A percentile compares a stretch with the other conserved stretches of the same genome.
Conservation (phyloP, 2,888 invertebrate species). For the Coenonympha arcania region DNA sequence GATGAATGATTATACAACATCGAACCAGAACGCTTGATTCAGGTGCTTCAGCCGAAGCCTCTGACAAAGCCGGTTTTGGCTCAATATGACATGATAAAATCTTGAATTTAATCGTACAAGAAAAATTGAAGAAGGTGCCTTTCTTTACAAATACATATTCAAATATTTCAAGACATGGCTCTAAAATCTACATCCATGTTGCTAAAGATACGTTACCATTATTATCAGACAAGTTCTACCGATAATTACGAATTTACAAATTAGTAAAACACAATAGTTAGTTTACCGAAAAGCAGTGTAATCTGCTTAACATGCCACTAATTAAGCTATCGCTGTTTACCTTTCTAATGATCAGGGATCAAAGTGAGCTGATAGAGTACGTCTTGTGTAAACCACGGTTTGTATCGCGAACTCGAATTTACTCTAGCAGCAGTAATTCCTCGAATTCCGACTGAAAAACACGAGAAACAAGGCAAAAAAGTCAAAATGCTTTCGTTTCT, state of each 20-base stretch:
- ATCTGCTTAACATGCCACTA: conserved; percentile 53
- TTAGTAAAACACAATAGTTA: conserved; percentile 48
- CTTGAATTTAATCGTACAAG: too few relatives aligned
- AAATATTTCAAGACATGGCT: too few relatives aligned
- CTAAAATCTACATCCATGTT: too few relatives aligned
- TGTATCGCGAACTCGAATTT: conserved; percentile 42
- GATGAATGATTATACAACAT: too few relatives aligned
- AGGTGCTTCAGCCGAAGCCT: too few relatives aligned
- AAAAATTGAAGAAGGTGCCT: too few relatives aligned
- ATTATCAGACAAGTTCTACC: neutral
- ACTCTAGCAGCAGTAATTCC: conserved; percentile 47
- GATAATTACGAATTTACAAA: conserved; percentile 31
- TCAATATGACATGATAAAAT: too few relatives aligned
- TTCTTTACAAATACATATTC: too few relatives aligned
- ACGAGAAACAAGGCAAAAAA: too few relatives aligned
- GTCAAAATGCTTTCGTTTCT: too few relatives aligned
- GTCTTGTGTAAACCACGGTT: conserved; percentile 21
- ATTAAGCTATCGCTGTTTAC: conserved; percentile 58
- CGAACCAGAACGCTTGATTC: too few relatives aligned
- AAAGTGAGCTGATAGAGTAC: conserved; percentile 39
- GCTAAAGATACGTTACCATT: neutral
- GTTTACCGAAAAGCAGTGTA: conserved; percentile 46
- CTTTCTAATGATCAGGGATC: conserved; percentile 56
- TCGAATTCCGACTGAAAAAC: neutral
- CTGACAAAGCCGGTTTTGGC: too few relatives aligned